Base-by-base conservation (phyloP, 2,113 vertebrate species). In the Neofelis nebulosa region DNA sequence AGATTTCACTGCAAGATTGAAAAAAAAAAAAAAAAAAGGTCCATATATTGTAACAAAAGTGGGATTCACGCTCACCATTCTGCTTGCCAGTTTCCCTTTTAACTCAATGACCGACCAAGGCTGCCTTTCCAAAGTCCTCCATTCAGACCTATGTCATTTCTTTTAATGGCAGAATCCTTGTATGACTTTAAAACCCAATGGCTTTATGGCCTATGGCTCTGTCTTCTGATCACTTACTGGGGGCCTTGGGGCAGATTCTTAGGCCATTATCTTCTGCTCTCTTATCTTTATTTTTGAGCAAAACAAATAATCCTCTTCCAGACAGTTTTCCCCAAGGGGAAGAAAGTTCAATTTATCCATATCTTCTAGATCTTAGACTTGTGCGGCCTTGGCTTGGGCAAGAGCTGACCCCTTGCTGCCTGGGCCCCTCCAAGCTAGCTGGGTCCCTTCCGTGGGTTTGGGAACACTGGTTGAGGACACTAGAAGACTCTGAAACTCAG, bases 201-300 rank as follows among this genome's bases (percentile, higher is more conserved):
- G 31, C 27, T 83, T 74, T 83, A 50, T 57, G 76, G 27, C 25
- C 41, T 29, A 9, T 65, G 38, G 45, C 25, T 69, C 52, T 90
- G 11, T 52, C 79, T 80, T 68, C 36, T 73, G 11, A 55, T 91
- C 12, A 63, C n/a, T 93, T 68, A 38, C 3, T 45, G 48, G n/a
- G 5, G 57, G n/a, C 7, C 65, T 36, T 7, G 52, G 41, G 48
- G 69, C 31, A 73, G 69, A 65, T n/a, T 78, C n/a, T 89, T 65
- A 45, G 31, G 27, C 48, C 5, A 2, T 87, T 18, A 79, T 31
- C 13, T 63, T 63, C 41, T 4, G 13, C 55, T 86, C 50, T 69
- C 61, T 48, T 57, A 65, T n/a, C 33, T 91, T 96, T 83, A 71
- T 65, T 97, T 96, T 95, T 85, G 91, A 96, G 85, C 50, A 78